A percentile compares a stretch with the other conserved stretches of the same genome.
Conservation (phyloP, 2,888 invertebrate genomes). For the Geotrupes spiniger region DNA sequence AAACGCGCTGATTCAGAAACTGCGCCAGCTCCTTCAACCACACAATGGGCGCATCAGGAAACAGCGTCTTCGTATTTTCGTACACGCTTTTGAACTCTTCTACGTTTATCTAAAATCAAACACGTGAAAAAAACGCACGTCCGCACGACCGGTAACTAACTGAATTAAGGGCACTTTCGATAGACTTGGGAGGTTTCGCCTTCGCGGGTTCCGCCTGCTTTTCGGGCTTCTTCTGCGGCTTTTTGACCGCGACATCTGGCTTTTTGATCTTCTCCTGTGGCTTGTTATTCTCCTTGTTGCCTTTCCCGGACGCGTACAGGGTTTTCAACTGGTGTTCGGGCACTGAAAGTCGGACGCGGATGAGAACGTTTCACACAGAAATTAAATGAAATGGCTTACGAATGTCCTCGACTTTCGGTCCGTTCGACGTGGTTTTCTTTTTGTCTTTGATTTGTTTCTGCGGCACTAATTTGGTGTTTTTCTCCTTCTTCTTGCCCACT, state of each 20-base stretch:
- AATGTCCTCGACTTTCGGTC: constrained; percentile 72
- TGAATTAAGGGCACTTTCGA: constrained; percentile 61
- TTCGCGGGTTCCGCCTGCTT: constrained; percentile 56
- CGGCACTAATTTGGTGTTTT: constrained; percentile 48
- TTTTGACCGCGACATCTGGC: constrained; percentile 37
- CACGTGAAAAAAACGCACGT: constrained; percentile 2
- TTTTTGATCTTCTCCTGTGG: constrained; percentile 51
- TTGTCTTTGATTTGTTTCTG: constrained; percentile 52
- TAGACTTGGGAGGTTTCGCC: constrained; percentile 63
- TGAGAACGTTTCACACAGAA: neutral
- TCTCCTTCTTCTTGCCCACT: constrained; percentile 65
- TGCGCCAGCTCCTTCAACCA: constrained; percentile 70
- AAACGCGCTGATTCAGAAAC: constrained; percentile 61
- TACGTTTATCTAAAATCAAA: constrained; percentile 57
- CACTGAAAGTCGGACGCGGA: constrained; percentile 52
- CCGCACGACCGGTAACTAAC: constrained; percentile 52
- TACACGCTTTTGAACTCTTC: constrained; percentile 56
- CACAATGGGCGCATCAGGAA: constrained; percentile 67
- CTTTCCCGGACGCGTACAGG: constrained; percentile 62
- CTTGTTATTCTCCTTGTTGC: constrained; percentile 61
- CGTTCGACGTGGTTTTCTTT: constrained; percentile 53
- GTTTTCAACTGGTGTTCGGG: constrained; percentile 67
- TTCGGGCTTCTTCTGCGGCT: constrained; percentile 47
- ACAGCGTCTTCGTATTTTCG: constrained; percentile 60
- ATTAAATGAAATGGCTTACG: constrained; percentile 54